These are phyloP conservation scores for Corvus hawaiiensis DNA, from an alignment of 2,113 vertebrate genomes.

Conservation along the genomic window DNA sequence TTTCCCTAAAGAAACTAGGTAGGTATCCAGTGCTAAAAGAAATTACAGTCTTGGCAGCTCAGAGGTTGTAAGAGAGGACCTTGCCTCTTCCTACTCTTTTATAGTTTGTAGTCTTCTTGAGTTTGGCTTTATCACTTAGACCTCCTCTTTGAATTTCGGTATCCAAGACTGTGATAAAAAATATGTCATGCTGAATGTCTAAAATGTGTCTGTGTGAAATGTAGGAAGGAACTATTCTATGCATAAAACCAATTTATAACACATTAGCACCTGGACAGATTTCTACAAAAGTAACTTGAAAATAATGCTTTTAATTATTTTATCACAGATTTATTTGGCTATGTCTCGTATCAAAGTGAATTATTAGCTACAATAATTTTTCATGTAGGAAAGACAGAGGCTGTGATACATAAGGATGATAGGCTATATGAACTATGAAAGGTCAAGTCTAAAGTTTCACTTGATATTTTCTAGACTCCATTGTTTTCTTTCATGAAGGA, in stretches of 20 bases:
- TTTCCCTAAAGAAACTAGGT: neutral
- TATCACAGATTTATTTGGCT: neutral
- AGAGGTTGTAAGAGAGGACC: neutral
- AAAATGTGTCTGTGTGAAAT: neutral
- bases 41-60: neutral
- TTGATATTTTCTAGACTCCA: slow-evolving; percentile 2
- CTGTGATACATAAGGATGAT: neutral
- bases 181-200: neutral
- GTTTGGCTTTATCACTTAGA: neutral
- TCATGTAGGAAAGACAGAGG: neutral
- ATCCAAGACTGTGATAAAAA: neutral
- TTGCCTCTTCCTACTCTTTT: neutral
- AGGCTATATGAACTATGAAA: neutral
- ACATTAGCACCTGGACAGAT: neutral
- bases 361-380: neutral
- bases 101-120: neutral
- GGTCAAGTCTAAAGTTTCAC: slow-evolving; percentile 1
- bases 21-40: neutral
- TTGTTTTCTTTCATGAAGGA: neutral
- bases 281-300: neutral
- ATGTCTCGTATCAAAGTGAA: neutral
- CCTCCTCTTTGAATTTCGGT: neutral
- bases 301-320: neutral
- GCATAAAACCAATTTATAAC: neutral
- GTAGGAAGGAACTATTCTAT: neutral